Base-by-base conservation (phyloP, 1,140 invertebrate species). In the Drosophila ananassae region DNA sequence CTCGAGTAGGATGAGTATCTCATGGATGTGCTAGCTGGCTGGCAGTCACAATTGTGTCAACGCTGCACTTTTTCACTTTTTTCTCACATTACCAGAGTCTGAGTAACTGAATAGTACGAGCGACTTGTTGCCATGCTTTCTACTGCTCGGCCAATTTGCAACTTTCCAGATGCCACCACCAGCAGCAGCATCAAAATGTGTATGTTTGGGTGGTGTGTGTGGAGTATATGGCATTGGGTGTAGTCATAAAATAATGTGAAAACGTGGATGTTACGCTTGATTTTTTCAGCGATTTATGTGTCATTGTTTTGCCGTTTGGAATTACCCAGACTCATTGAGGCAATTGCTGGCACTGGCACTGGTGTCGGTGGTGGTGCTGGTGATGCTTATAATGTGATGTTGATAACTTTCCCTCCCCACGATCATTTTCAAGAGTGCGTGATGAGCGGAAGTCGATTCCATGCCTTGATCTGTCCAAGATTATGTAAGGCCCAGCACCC, bases 261-360 rank as follows among this genome's bases (percentile, higher is more conserved):
- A 74, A 37, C 56, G 55, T 69, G 46, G 72, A 51, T 62, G 79
- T 82, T 82, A 83, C 66, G 79, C 79, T 72, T 83, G 71, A 79
- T 83, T 79, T 79, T 69, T 78, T 22, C 37, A 32, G 52, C 74
- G 69, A 69, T 82, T 82, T 82, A 64, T 82, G 69, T 83, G 79
- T 83, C 79, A 82, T 82, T 82, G 79, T 83, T 82, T 83, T 52
- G 79, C 62, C 57, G 75, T 79, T 76, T 79, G 80, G 69, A 82
- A 82, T 82, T 82, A 82, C 79, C 73, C 68, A 61, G 55, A 53
- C 61, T 64, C 74, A 73, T 71, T 76, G 72, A 50, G 73, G 50
- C 54, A 44, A 44, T 44, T 44, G 41, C 41, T 21, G 67, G 50
- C 25, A 22, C 10, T 56, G 34, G 13, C 8, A 22, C 37, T 63